phyloP scores from a whole-genome alignment of 1,140 invertebrate species.

The Ceratosolen solmsi region DNA sequence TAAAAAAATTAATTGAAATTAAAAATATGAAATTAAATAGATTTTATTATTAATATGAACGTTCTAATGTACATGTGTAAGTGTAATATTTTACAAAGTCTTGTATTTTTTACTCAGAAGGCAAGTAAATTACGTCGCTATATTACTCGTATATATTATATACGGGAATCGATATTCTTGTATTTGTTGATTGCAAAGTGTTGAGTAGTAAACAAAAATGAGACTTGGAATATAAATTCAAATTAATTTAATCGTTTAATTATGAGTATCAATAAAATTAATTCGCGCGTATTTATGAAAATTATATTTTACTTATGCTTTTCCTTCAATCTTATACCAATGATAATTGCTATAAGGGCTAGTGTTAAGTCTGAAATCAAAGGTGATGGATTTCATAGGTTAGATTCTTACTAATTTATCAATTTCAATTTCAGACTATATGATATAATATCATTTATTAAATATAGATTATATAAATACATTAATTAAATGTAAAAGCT shows the following conservation, averaged over 20 bases:
- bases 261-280: constrained; percentile 28
- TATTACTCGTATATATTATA: no score
- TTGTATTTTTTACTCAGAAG: no score
- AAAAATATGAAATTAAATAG: no score
- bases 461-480: not conserved
- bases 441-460: no score
- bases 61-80: no score
- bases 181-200: no score
- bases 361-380: constrained; percentile 50
- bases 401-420: constrained; percentile 44
- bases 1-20: no score
- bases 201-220: constrained; percentile 41
- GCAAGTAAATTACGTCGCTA: no score
- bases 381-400: constrained; percentile 69
- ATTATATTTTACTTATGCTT: constrained; percentile 11
- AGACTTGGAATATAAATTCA: not conserved
- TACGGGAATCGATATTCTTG: no score
- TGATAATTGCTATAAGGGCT: constrained; percentile 20
- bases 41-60: no score
- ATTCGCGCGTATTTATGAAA: not conserved
- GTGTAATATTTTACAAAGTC: no score
- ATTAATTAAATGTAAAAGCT: not conserved
- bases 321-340: constrained; percentile 21
- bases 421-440: not conserved
- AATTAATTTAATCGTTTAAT: constrained; percentile 14